phyloP scores from a whole-genome alignment of 30 jellyfish, hydroid and myxozoan genomes.

The Aurelia aurita complex sp. Pacific region DNA sequence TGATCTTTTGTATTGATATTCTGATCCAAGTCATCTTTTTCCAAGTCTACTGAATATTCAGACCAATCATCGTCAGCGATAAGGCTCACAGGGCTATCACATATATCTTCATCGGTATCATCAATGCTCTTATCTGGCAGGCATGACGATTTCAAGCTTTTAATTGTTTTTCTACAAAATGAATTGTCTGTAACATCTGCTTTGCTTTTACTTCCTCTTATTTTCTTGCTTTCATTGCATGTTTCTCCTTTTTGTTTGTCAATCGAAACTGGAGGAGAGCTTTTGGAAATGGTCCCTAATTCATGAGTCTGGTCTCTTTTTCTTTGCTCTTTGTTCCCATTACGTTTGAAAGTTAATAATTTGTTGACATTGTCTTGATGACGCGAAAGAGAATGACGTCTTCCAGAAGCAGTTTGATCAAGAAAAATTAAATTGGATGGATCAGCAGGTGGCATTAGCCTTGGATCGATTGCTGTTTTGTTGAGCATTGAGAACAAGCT shows the following conservation, averaged over 20 bases:
- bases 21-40: background rate
- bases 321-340: background rate
- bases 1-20: background rate
- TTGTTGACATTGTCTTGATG: background rate
- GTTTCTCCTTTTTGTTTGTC: too few species aligned
- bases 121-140: background rate
- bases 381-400: background rate
- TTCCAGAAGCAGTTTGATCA: background rate
- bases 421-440: background rate
- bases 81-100: background rate
- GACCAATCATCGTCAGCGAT: background rate
- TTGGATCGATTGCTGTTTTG: background rate
- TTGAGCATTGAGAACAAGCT: constrained; percentile 1
- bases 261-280: background rate
- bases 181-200: background rate
- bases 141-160: background rate
- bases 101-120: background rate
- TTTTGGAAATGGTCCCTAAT: background rate
- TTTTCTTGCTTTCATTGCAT: background rate
- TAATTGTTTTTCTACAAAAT: background rate
- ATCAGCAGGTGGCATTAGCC: background rate
- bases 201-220: background rate
- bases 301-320: background rate
- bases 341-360: background rate
- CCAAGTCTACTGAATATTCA: background rate